Conservation (phyloP, 30 jellyfish, hydroid and myxozoan genomes). For the Nemopilema nomurai region DNA sequence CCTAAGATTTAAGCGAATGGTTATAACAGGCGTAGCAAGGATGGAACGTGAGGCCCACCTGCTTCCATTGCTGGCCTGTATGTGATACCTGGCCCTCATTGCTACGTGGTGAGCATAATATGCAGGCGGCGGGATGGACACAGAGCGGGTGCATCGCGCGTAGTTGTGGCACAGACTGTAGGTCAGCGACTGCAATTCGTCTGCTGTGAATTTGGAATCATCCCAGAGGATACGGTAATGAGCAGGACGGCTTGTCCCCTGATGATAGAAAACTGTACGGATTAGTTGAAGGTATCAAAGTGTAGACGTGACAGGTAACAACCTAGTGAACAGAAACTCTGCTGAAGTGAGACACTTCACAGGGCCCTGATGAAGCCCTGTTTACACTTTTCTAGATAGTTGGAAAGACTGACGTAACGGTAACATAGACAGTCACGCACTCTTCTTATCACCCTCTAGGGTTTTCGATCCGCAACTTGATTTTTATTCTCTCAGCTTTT, state of each 20-base stretch:
- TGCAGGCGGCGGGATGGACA: slow-evolving; percentile 84
- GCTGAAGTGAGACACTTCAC: too few relatives aligned
- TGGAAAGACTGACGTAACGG: too few relatives aligned
- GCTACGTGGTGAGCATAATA: slow-evolving; percentile 87
- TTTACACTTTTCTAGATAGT: too few relatives aligned
- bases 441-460: too few relatives aligned
- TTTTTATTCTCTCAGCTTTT: too few relatives aligned
- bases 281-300: not conserved
- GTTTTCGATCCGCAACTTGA: too few relatives aligned
- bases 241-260: slow-evolving; percentile 85
- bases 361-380: too few relatives aligned
- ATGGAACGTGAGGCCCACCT: too few relatives aligned
- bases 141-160: slow-evolving; percentile 76
- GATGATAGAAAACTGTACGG: not conserved
- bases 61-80: slow-evolving; percentile 35
- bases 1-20: too few relatives aligned
- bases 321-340: too few relatives aligned
- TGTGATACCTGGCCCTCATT: slow-evolving; percentile 70
- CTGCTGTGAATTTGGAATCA: slow-evolving; percentile 64
- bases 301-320: not conserved
- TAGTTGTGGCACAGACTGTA: slow-evolving; percentile 67
- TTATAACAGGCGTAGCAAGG: too few relatives aligned
- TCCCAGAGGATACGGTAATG: slow-evolving; percentile 75
- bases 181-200: slow-evolving; percentile 62
- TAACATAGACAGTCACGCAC: too few relatives aligned